Conservation (phyloP, 2,888 invertebrate genomes). For the Sicus ferrugineus region DNA sequence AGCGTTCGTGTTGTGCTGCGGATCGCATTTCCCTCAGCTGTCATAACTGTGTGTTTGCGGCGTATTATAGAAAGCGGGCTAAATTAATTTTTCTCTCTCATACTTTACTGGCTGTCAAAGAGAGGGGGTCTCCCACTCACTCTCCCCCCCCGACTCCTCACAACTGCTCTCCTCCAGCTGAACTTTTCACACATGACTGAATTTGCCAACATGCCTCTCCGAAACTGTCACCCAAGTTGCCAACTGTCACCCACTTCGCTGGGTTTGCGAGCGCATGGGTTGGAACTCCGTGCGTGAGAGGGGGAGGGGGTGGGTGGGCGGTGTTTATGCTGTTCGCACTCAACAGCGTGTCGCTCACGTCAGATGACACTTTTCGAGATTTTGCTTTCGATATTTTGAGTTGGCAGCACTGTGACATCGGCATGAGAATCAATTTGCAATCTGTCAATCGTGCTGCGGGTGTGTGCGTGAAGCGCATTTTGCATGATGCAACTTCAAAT, state of each 20-base stretch:
- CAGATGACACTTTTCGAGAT: constrained; percentile 36
- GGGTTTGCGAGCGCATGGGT: constrained; percentile 16
- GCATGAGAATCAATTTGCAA: constrained; percentile 60
- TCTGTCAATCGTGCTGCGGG: constrained; percentile 52
- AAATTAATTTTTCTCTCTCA: constrained; percentile 59
- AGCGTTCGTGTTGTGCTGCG: neutral
- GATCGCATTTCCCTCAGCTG: constrained; percentile 19
- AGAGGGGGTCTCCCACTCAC: neutral
- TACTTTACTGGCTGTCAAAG: neutral
- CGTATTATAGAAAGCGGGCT: constrained; percentile 63
- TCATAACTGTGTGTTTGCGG: constrained; percentile 56
- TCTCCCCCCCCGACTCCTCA: neutral
- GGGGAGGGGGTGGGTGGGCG: too few species aligned
- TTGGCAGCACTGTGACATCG: constrained; percentile 52
- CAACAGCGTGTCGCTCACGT: constrained; percentile 30
- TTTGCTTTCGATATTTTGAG: constrained; percentile 39
- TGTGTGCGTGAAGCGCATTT: neutral
- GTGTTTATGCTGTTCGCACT: constrained; percentile 27
- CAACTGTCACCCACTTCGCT: constrained; percentile 3
- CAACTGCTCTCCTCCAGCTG: constrained; percentile 44
- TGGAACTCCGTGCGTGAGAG: too few species aligned
- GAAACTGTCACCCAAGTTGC: constrained; percentile 46
- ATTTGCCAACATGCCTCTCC: constrained; percentile 46
- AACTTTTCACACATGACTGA: constrained; percentile 49
- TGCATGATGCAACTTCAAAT: neutral